These are phyloP conservation scores for Drosophila ustulata DNA, from an alignment of 2,888 invertebrate species.

Conservation along the genomic window DNA sequence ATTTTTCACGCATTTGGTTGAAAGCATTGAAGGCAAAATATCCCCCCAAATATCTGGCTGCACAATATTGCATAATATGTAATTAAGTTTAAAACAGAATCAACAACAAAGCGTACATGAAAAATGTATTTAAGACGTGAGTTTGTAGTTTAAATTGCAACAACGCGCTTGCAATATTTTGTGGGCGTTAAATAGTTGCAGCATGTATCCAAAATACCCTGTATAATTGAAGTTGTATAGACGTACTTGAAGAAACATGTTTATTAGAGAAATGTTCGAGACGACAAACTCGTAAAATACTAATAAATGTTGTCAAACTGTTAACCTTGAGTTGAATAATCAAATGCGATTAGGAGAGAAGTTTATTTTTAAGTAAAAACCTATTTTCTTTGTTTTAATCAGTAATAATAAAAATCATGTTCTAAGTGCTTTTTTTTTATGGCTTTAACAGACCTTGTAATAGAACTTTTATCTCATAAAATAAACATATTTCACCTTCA, in stretches of 20 bases:
- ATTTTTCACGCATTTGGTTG: slow-evolving; percentile 46
- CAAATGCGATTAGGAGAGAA: background rate
- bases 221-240: background rate
- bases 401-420: background rate
- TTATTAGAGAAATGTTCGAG: background rate
- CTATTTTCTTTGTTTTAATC: too few relatives aligned
- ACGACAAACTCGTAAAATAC: background rate
- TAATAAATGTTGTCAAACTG: background rate
- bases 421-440: background rate
- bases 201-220: slow-evolving; percentile 16
- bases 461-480: background rate
- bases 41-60: slow-evolving; percentile 6
- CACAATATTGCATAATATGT: slow-evolving; percentile 60
- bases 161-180: slow-evolving; percentile 35
- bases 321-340: background rate
- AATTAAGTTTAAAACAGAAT: slow-evolving; percentile 23
- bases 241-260: background rate
- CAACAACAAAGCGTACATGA: slow-evolving; percentile 15
- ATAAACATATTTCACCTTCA: background rate
- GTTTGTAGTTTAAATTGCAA: slow-evolving; percentile 64
- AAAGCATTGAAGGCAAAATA: slow-evolving; percentile 7
- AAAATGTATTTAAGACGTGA: slow-evolving; percentile 14
- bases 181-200: slow-evolving; percentile 59
- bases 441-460: background rate
- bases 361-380: background rate